phyloP scores from a whole-genome alignment of 1,140 invertebrate species.

The Drosophila tsacasi region DNA sequence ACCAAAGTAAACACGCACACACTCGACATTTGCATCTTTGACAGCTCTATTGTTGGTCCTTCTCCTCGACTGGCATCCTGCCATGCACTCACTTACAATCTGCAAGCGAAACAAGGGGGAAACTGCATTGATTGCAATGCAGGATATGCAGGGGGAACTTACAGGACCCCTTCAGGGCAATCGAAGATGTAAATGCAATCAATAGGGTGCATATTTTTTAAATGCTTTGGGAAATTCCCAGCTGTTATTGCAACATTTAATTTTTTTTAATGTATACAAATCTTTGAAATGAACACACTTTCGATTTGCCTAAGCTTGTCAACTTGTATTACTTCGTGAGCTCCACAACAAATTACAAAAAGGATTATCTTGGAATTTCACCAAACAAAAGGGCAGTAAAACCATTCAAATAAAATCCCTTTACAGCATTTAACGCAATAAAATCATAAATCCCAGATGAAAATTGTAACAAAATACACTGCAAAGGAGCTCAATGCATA shows the following conservation, averaged over 20 bases:
- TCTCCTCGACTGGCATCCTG: slow-evolving; percentile 55
- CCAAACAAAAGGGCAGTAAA: not conserved
- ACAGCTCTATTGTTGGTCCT: slow-evolving; percentile 49
- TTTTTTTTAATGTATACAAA: not conserved
- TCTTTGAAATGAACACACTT: not conserved
- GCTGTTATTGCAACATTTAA: not conserved
- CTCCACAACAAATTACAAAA: slow-evolving; percentile 11
- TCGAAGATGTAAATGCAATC: slow-evolving; percentile 19
- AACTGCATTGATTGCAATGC: slow-evolving; percentile 31
- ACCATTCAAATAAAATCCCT: slow-evolving; percentile 18
- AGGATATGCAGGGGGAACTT: slow-evolving; percentile 21
- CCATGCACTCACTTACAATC: slow-evolving; percentile 59
- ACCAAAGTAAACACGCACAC: slow-evolving; percentile 16
- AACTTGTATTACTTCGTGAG: not conserved
- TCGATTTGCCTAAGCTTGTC: slow-evolving; percentile 1
- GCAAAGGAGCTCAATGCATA: slow-evolving; percentile 24
- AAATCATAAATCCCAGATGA: slow-evolving; percentile 28
- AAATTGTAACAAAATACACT: slow-evolving; percentile 17
- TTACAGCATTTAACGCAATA: slow-evolving; percentile 16
- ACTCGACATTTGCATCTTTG: slow-evolving; percentile 66
- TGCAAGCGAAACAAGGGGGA: slow-evolving; percentile 30
- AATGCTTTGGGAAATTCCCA: not conserved
- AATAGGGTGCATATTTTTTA: not conserved
- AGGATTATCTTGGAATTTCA: slow-evolving; percentile 6
- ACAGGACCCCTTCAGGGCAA: slow-evolving; percentile 22